phyloP scores from a whole-genome alignment of 2,888 invertebrate species.

The Ceriagrion tenellum region DNA sequence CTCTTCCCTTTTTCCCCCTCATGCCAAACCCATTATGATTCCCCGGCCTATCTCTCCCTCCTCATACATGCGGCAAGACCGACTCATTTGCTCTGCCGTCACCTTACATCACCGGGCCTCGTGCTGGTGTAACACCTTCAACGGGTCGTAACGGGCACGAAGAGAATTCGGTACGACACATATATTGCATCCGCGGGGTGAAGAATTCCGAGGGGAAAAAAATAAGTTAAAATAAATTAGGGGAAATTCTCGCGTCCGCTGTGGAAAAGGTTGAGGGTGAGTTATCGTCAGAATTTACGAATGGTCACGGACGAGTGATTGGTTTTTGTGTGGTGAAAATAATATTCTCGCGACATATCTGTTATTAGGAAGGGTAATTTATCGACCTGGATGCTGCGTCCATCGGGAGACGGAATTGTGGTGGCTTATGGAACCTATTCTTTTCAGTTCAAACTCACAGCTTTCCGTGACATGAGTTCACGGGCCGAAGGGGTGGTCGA shows the following conservation, averaged over 20 bases:
- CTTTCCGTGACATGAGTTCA: conserved; percentile 25
- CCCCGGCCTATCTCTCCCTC: conserved; percentile 12
- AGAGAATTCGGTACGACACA: background rate
- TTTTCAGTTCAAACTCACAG: background rate
- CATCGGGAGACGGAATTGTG: background rate
- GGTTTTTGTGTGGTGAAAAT: conserved; percentile 14
- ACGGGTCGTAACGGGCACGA: conserved; percentile 11
- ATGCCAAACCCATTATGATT: conserved; percentile 36
- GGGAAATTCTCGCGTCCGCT: background rate
- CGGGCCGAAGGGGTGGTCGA: conserved; percentile 12
- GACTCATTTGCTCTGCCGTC: conserved; percentile 53
- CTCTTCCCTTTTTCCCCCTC: background rate
- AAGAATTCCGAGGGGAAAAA: background rate
- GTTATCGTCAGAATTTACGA: background rate
- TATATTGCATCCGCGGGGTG: background rate
- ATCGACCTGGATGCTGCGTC: background rate
- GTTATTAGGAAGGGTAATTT: background rate
- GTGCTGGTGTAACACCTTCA: conserved; percentile 55
- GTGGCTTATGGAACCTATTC: background rate
- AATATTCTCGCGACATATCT: conserved; percentile 24
- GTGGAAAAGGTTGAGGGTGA: background rate
- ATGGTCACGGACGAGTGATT: background rate
- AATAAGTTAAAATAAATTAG: background rate
- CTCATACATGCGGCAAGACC: background rate
- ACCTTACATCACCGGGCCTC: conserved; percentile 32